Conservation (phyloP, 2,113 vertebrate genomes). For the Rafetus swinhoei region DNA sequence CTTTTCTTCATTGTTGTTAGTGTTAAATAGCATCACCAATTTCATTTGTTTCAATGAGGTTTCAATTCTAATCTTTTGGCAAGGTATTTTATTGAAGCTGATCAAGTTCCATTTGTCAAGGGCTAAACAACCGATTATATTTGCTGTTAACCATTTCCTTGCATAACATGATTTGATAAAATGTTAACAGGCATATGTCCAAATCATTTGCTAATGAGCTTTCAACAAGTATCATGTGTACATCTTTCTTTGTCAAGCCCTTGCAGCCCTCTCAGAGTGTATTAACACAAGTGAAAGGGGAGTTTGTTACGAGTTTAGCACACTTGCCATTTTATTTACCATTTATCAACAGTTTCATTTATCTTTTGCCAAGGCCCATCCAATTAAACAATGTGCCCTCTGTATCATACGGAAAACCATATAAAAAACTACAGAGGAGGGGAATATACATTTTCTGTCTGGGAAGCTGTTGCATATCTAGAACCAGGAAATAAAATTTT, state of each 20-base stretch:
- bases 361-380: not conserved
- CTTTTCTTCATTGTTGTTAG: not conserved
- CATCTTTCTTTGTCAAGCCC: not conserved
- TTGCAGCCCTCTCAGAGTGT: not conserved
- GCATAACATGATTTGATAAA: not conserved
- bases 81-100: not conserved
- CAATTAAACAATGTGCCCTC: not conserved
- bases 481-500: not conserved
- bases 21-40: not conserved
- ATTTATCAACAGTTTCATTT: not conserved
- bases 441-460: not conserved
- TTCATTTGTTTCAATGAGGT: not conserved
- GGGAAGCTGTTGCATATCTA: not conserved
- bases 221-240: not conserved
- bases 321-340: not conserved
- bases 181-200: not conserved
- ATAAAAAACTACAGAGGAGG: not conserved
- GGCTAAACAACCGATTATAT: not conserved
- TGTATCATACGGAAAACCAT: not conserved
- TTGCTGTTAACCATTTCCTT: not conserved
- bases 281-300: conserved; percentile 1
- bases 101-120: not conserved
- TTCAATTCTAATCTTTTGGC: not conserved
- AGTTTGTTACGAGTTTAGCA: rapidly evolving
- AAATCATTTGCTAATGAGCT: not conserved